Conservation (phyloP, 2,113 vertebrate species). For the Percina caprodes region DNA sequence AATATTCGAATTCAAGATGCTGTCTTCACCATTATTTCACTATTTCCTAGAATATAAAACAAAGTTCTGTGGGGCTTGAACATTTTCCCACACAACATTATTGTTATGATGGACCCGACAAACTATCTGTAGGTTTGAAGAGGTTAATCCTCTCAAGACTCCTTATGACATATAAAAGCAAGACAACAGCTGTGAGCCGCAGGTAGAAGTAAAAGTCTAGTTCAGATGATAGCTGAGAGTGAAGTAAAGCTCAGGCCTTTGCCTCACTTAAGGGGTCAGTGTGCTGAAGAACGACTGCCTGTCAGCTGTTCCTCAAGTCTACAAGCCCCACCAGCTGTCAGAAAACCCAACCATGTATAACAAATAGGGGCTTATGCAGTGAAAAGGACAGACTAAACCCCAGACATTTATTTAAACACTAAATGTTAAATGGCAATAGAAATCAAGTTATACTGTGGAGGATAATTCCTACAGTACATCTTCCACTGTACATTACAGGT, state of each 20-base stretch:
- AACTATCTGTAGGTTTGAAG: constrained; percentile 2
- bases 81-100: not conserved
- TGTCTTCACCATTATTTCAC: not conserved
- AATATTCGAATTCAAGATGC: not conserved
- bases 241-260: constrained; percentile 22
- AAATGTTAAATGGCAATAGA: not conserved
- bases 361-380: constrained; percentile 29
- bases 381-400: constrained; percentile 6
- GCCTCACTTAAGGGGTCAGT: constrained; percentile 37
- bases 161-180: not conserved
- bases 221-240: constrained; percentile 20
- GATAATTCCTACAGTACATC: not conserved
- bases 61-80: not conserved
- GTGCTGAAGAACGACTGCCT: constrained; percentile 31
- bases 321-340: constrained; percentile 49
- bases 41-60: not conserved
- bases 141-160: not conserved
- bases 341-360: constrained; percentile 32
- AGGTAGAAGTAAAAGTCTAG: constrained; percentile 10
- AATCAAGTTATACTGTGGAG: not conserved
- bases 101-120: not conserved
- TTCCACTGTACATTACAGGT: not conserved
- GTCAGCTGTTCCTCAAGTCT: constrained; percentile 61
- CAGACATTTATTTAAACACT: not conserved
- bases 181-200: constrained; percentile 60